Base-by-base conservation (phyloP, 2,797 vertebrate species). In the Eurystomus glaucurus region DNA sequence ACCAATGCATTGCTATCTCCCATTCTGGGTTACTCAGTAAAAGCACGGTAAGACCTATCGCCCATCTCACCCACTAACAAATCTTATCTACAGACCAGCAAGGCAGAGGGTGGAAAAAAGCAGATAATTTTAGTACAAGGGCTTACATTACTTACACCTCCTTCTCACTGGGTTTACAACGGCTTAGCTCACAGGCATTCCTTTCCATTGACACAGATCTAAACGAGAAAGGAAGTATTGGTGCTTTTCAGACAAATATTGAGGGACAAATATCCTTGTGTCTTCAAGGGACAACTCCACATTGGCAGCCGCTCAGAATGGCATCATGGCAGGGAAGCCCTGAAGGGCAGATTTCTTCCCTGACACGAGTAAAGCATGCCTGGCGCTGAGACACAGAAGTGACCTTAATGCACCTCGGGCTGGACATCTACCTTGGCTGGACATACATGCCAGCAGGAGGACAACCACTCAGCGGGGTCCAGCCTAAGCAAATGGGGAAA, bases 321-420 rank as follows among this genome's bases (percentile, higher is more conserved):
- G 76, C 65, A 86, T 43, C 85, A 48, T 88, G 96, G 76, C 83
- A 96, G 61, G 64, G 79, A 90, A 88, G 69, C 65, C 91, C 91
- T 41, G 37, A 83, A 88, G 57, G 91, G 64, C 87, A 88, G 37
- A 81, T 79, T 95, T 95, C 43, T 90, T 84, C 69, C 61, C 79
- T 88, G 85, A 69, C 76, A 18, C 2, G 19, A 94, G 37, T 7
- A 78, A 57, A 81, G 46, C 54, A 46, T 0, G 4, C 35, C 43
- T 93, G 85, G 54, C 0, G 0, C 48, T 20, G 62, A 81, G 76
- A 92, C 37, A 90, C 22, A 1, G 2, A 51, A 61, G 23, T 19
- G 69, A 88, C 85, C 80, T 91, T 64, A 80, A 23, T 4, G 37
- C 4, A 78, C 57, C 72, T 84, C 26, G 41, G 19, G 45, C 29